Conservation (phyloP, 2,888 invertebrate genomes). For the Pristionchus japonicus region DNA sequence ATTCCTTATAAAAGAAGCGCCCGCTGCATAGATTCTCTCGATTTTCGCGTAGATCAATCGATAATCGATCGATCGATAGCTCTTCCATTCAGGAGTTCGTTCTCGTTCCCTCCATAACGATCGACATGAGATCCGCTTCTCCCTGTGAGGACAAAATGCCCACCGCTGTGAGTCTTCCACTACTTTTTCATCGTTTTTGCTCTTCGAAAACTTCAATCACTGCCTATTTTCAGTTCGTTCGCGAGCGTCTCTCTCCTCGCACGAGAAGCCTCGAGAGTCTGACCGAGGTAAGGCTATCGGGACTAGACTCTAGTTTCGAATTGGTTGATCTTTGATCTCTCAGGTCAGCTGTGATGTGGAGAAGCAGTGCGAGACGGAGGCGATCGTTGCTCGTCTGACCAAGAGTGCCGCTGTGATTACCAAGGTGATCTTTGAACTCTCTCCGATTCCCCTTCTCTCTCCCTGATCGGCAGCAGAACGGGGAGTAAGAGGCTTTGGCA, state of each 20-base stretch:
- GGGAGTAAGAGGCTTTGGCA: too few species aligned
- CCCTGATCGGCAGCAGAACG: neutral
- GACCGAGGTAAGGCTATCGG: neutral
- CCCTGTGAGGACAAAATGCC: constrained; percentile 29
- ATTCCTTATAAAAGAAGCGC: too few species aligned
- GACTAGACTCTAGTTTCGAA: neutral
- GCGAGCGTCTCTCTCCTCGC: constrained; percentile 31
- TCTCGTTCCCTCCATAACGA: neutral
- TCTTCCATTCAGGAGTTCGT: constrained; percentile 13
- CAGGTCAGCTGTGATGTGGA: constrained; percentile 30
- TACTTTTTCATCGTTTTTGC: neutral
- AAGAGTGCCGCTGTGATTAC: neutral
- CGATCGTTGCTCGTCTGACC: neutral
- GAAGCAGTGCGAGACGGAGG: constrained; percentile 20
- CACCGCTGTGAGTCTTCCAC: constrained; percentile 8
- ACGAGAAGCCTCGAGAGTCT: constrained; percentile 19
- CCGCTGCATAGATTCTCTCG: too few species aligned
- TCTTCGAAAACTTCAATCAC: neutral
- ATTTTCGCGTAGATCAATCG: neutral
- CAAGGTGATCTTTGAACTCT: neutral
- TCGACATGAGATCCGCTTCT: neutral
- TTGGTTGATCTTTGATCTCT: neutral
- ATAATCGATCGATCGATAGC: too few species aligned
- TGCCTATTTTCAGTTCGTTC: constrained; percentile 20
- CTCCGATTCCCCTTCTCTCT: neutral